A percentile compares a stretch with the other conserved stretches of the same genome.
Conservation (phyloP, 2,797 vertebrate genomes). For the Petrocephalus schoutedeni region DNA sequence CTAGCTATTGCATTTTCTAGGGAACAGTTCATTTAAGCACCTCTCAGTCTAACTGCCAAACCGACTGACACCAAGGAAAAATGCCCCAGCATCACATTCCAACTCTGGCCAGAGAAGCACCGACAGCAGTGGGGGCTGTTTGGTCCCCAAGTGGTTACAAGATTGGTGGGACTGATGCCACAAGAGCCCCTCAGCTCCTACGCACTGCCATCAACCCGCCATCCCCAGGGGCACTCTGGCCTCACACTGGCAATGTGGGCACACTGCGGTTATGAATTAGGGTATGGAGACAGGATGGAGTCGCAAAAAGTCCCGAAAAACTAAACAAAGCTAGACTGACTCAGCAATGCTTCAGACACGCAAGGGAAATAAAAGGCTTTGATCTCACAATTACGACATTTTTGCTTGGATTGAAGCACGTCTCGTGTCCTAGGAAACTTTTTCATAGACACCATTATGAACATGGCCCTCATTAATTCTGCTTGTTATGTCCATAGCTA, state of each 20-base stretch:
- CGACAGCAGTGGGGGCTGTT: background rate
- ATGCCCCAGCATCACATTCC: conserved; percentile 24
- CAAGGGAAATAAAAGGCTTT: background rate
- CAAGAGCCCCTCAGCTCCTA: background rate
- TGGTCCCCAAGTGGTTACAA: background rate
- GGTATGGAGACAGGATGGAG: conserved; percentile 28
- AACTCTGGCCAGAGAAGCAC: conserved; percentile 9
- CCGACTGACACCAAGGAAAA: conserved; percentile 16
- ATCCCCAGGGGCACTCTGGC: background rate
- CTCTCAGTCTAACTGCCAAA: conserved; percentile 21
- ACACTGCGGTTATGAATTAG: conserved; percentile 16
- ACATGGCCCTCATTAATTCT: conserved; percentile 9
- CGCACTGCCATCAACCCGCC: background rate
- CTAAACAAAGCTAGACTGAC: conserved; percentile 6
- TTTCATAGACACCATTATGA: background rate
- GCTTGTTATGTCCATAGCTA: conserved; percentile 12
- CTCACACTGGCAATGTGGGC: background rate
- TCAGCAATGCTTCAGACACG: conserved; percentile 10
- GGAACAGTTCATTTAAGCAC: background rate
- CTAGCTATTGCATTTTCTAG: conserved; percentile 7
- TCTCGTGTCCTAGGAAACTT: background rate
- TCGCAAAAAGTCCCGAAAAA: conserved; percentile 1
- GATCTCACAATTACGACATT: conserved; percentile 18
- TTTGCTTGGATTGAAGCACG: conserved; percentile 35
- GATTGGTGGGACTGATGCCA: background rate